phyloP scores from a whole-genome alignment of 2,797 vertebrate species.

The Myiotriccus ornatus region DNA sequence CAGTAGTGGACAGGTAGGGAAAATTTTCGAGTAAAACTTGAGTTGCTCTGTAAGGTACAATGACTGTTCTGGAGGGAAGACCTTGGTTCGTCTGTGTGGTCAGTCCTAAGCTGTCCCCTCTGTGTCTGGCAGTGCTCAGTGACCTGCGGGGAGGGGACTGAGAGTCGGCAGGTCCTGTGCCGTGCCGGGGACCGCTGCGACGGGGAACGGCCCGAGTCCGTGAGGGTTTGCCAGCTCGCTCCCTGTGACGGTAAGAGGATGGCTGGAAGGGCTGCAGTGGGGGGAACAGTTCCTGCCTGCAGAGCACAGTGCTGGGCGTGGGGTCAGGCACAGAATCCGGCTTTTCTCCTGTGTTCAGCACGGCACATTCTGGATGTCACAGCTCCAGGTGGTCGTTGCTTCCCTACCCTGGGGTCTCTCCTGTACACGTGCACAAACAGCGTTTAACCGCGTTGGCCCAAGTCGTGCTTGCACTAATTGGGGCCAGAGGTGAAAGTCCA shows the following conservation, averaged over 20 bases:
- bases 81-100: not conserved
- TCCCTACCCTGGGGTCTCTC: rapidly evolving
- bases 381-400: not conserved
- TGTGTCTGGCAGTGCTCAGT: slow-evolving; percentile 82
- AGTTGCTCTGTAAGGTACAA: not conserved
- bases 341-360: not conserved
- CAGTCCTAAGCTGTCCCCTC: not conserved
- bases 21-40: not conserved
- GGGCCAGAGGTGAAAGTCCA: not conserved
- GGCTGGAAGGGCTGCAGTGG: rapidly evolving
- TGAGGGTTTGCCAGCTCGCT: slow-evolving; percentile 81
- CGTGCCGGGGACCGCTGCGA: slow-evolving; percentile 85
- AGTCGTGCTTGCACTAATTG: not conserved
- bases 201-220: slow-evolving; percentile 84
- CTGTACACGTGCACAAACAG: not conserved
- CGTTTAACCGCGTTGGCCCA: not conserved
- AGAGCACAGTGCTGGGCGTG: not conserved
- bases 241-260: slow-evolving; percentile 83
- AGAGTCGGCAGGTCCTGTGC: slow-evolving; percentile 85
- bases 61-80: too few relatives aligned
- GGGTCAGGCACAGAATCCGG: too few relatives aligned
- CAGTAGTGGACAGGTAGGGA: too few relatives aligned
- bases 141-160: slow-evolving; percentile 90
- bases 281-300: rapidly evolving
- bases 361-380: rapidly evolving